phyloP scores from a whole-genome alignment of 2,797 vertebrate genomes.

The Aselliscus stoliczkanus region DNA sequence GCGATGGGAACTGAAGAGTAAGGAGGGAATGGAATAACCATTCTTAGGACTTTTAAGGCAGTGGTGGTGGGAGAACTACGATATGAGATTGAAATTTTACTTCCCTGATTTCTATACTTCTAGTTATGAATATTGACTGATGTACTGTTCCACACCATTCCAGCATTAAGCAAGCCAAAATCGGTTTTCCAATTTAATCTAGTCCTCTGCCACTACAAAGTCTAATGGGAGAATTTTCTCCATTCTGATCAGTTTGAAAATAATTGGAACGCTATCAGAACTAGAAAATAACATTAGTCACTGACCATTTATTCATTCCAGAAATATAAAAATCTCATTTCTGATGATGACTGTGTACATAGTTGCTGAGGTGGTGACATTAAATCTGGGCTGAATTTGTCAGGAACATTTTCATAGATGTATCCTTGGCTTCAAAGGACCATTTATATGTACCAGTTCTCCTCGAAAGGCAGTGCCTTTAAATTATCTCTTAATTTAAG shows the following conservation, averaged over 20 bases:
- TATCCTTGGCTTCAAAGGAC: not conserved
- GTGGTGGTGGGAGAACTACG: not conserved
- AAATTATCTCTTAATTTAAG: not conserved
- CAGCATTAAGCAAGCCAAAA: not conserved
- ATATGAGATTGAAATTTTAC: not conserved
- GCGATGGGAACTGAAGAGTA: constrained; percentile 79
- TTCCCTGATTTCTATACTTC: not conserved
- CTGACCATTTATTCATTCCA: not conserved
- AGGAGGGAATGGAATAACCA: not conserved
- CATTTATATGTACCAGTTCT: not conserved
- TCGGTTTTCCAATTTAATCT: not conserved
- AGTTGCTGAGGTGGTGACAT: not conserved
- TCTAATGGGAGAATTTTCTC: not conserved
- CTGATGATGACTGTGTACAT: not conserved
- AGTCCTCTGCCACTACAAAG: not conserved
- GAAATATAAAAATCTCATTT: not conserved
- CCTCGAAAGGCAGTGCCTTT: not conserved
- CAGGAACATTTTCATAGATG: not conserved
- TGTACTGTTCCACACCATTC: not conserved
- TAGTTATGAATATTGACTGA: not conserved
- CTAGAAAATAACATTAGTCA: not conserved
- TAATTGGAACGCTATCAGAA: not conserved
- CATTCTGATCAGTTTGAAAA: not conserved
- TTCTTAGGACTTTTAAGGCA: not conserved
- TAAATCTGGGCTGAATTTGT: not conserved